Percentiles rank a stretch among this genome's conserved stretches.
phyloP scores from a whole-genome alignment of 1,140 invertebrate genomes.

The Nixonia krombeini region DNA sequence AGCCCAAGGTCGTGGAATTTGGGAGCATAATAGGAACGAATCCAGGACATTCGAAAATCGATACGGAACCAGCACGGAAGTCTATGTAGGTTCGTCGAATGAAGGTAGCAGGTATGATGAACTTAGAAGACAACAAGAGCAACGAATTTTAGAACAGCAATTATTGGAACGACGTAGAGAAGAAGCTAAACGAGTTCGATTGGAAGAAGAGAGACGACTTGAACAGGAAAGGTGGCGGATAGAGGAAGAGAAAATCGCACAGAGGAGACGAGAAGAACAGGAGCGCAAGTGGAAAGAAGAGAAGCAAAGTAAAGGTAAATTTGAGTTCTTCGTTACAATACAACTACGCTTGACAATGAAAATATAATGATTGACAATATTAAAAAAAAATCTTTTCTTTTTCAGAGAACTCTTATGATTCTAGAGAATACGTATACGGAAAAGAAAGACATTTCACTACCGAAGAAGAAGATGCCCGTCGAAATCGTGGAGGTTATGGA shows the following conservation, averaged over 20 bases:
- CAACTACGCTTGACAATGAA: too few species aligned
- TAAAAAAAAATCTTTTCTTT: too few species aligned
- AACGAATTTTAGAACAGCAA: slow-evolving; percentile 19
- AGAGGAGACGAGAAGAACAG: slow-evolving; percentile 2
- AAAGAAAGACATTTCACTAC: slow-evolving; percentile 38
- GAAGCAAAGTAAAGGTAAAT: background rate
- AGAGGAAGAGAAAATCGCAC: background rate
- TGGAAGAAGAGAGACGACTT: slow-evolving; percentile 34
- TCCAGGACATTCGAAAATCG: slow-evolving; percentile 3
- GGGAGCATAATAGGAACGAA: slow-evolving; percentile 15
- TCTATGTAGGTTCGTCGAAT: slow-evolving; percentile 14
- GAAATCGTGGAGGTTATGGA: slow-evolving; percentile 20
- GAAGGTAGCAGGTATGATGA: slow-evolving; percentile 22
- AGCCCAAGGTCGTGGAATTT: slow-evolving; percentile 5
- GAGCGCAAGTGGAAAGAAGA: background rate
- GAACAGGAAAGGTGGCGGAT: slow-evolving; percentile 27
- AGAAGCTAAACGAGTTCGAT: slow-evolving; percentile 27
- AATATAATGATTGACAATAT: too few species aligned
- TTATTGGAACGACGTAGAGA: slow-evolving; percentile 12
- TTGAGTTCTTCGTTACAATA: background rate
- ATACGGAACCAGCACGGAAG: slow-evolving; percentile 24
- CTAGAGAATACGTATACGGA: slow-evolving; percentile 39
- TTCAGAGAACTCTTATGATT: slow-evolving; percentile 12
- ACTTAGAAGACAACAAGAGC: slow-evolving; percentile 22
- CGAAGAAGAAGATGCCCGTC: slow-evolving; percentile 25